phyloP scores from a whole-genome alignment of 2,888 invertebrate species.

The Unio delphinus region DNA sequence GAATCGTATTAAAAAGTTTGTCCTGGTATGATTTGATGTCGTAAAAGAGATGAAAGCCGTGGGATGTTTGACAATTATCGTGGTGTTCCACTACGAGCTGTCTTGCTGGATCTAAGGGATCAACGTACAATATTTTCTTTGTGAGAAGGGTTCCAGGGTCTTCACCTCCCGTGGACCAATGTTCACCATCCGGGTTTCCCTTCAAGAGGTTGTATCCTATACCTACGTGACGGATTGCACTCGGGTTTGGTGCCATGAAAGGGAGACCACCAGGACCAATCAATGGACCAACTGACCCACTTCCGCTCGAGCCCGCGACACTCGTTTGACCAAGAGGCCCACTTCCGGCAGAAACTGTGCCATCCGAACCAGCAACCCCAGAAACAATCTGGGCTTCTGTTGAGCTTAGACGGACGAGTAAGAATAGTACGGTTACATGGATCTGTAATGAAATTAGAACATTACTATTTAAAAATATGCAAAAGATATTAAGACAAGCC shows the following conservation, averaged over 20 bases:
- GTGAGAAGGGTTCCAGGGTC: constrained; percentile 43
- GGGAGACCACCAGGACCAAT: constrained; percentile 3
- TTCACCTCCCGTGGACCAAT: constrained; percentile 34
- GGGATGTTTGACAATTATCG: constrained; percentile 34
- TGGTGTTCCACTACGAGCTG: constrained; percentile 26
- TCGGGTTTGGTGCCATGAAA: constrained; percentile 12
- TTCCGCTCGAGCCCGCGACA: neutral
- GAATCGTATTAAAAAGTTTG: constrained; percentile 33
- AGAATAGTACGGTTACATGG: too few relatives aligned
- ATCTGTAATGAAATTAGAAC: too few relatives aligned
- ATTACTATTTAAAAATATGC: too few relatives aligned
- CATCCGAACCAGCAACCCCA: too few relatives aligned
- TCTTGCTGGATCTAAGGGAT: constrained; percentile 16
- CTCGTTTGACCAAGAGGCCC: too few relatives aligned
- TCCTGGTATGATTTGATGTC: constrained; percentile 45
- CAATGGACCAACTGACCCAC: too few relatives aligned
- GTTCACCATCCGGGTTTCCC: constrained; percentile 49
- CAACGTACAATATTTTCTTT: constrained; percentile 33
- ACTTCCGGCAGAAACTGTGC: too few relatives aligned
- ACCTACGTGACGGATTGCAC: constrained; percentile 33
- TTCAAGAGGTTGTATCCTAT: constrained; percentile 45
- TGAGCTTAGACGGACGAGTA: too few relatives aligned
- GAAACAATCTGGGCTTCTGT: too few relatives aligned
- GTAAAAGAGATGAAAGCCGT: constrained; percentile 35
- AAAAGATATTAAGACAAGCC: too few relatives aligned